Percentiles rank a stretch among this genome's conserved stretches.
Evolutionary conservation across 2,113 vertebrate genomes (phyloP).

Genomic region (Archocentrus centrarchus): DNA sequence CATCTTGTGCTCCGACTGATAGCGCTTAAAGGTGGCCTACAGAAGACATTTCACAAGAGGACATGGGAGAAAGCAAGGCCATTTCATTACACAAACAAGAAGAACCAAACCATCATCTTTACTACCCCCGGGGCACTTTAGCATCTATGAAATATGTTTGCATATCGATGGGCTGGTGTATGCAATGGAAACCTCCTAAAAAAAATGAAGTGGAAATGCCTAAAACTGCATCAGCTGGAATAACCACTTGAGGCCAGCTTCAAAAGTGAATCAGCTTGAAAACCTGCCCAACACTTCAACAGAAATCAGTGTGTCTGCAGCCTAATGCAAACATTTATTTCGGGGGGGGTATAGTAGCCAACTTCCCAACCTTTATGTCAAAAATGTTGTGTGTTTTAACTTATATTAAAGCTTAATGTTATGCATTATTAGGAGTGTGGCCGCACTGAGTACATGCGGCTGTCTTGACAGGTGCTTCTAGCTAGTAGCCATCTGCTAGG

Average conservation of each 20-base stretch:
- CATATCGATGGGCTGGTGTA: not conserved
- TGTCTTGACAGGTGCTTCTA: not conserved
- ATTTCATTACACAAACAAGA: not conserved
- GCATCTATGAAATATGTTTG: not conserved
- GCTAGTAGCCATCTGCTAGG: not conserved
- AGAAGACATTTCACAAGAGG: constrained; percentile 23
- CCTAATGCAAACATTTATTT: not conserved
- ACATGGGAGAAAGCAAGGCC: not conserved
- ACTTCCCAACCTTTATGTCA: not conserved
- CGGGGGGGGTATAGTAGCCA: not conserved
- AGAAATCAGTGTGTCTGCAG: not conserved
- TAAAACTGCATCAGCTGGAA: not conserved
- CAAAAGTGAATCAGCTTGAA: not conserved
- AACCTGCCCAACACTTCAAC: not conserved
- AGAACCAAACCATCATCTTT: not conserved
- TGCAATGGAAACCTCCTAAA: not conserved
- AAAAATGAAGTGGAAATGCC: not conserved
- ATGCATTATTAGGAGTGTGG: not conserved
- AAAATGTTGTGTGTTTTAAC: not conserved
- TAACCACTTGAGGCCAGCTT: not conserved
- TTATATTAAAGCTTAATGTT: not conserved
- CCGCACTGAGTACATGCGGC: not conserved
- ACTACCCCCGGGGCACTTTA: not conserved
- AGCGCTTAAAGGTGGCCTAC: constrained; percentile 95
- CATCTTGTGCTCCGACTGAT: constrained; percentile 91